These are phyloP conservation scores for Oncorhynchus tshawytscha DNA, from an alignment of 2,113 vertebrate species.

Conservation along the genomic window DNA sequence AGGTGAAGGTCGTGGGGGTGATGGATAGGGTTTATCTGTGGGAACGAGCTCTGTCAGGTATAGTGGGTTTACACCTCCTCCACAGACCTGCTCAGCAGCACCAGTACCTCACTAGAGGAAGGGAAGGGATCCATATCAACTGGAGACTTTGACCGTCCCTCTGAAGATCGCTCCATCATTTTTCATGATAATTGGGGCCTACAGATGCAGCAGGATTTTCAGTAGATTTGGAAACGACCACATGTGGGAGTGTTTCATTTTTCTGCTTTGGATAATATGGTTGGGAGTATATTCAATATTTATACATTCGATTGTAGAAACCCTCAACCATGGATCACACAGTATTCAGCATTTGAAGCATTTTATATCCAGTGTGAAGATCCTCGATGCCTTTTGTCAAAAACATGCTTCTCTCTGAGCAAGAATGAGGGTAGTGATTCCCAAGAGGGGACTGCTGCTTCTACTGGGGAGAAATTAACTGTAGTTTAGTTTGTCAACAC, in stretches of 20 bases:
- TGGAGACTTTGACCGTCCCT: neutral
- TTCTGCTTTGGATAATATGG: neutral
- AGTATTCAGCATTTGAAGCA: neutral
- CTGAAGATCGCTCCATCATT: neutral
- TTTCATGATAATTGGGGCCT: neutral
- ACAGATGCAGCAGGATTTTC: neutral
- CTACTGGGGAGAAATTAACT: neutral
- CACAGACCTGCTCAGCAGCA: neutral
- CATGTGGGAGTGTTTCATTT: neutral
- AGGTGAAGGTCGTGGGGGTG: neutral
- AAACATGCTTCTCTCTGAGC: neutral
- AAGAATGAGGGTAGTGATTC: neutral
- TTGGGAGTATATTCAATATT: neutral
- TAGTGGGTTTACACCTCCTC: neutral
- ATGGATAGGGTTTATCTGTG: neutral
- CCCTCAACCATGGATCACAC: neutral
- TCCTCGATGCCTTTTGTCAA: neutral
- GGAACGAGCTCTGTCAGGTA: neutral
- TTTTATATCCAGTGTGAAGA: neutral
- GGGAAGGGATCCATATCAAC: neutral
- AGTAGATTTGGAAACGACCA: neutral
- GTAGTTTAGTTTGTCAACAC: slow-evolving; percentile 7
- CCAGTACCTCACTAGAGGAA: neutral
- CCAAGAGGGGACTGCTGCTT: neutral
- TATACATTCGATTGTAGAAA: neutral